Percentiles rank a stretch among this genome's conserved stretches.
phyloP scores from a whole-genome alignment of 2,113 vertebrate species.

The Cheirogaleus medius region DNA sequence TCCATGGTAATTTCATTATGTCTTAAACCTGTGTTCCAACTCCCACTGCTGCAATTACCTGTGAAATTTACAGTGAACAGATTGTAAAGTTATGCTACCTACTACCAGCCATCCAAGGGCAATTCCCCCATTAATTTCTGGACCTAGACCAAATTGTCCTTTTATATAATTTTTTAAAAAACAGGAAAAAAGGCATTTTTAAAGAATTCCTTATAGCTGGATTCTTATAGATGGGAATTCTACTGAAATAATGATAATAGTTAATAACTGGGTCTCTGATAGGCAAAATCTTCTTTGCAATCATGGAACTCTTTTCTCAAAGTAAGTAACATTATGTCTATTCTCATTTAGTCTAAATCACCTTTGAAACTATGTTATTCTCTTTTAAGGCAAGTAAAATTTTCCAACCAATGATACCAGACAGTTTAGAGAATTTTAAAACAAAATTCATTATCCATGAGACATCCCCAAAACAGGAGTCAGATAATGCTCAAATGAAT shows the following conservation, averaged over 20 bases:
- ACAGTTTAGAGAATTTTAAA: neutral
- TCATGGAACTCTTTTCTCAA: neutral
- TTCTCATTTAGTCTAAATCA: neutral
- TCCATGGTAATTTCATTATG: conserved; percentile 70
- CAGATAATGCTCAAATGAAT: neutral
- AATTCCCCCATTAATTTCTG: conserved; percentile 77
- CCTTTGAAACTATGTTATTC: neutral
- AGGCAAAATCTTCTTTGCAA: neutral
- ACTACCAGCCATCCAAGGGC: conserved; percentile 64
- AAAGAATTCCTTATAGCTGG: neutral
- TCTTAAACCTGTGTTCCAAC: conserved; percentile 71
- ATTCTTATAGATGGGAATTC: neutral
- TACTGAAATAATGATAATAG: neutral
- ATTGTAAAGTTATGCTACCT: conserved; percentile 72
- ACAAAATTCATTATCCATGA: neutral
- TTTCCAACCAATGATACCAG: neutral
- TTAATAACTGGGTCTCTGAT: neutral
- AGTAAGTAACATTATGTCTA: neutral
- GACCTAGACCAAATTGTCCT: conserved; percentile 48
- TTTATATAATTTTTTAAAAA: neutral
- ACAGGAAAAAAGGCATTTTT: neutral
- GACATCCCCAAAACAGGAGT: neutral
- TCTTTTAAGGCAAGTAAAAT: neutral
- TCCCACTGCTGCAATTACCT: conserved; percentile 61
- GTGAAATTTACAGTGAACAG: conserved; percentile 75